These are phyloP conservation scores for Drosophila ezoana DNA, from an alignment of 2,888 invertebrate species.

Conservation along the genomic window DNA sequence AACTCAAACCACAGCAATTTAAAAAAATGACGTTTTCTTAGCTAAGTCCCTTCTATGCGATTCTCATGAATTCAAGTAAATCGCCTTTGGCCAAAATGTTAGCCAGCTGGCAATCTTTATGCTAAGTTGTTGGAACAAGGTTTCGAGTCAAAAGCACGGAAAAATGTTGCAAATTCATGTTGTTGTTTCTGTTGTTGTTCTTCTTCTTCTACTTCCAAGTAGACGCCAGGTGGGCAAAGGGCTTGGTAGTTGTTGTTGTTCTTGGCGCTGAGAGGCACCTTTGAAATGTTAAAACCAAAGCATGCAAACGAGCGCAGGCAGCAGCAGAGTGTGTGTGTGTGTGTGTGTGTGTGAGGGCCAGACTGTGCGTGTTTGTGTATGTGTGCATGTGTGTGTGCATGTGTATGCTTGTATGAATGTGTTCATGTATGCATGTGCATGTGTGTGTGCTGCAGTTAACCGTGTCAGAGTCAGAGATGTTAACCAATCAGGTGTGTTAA, in stretches of 20 bases:
- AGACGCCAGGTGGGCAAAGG: background rate
- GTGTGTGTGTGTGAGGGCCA: background rate
- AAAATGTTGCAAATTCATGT: conserved; percentile 16
- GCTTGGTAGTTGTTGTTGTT: background rate
- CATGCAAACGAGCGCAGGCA: conserved; percentile 32
- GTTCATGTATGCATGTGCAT: background rate
- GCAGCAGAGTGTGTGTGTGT: background rate
- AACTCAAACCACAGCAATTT: too few species aligned
- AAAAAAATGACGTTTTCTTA: too few species aligned
- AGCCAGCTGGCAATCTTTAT: conserved; percentile 56
- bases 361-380: background rate
- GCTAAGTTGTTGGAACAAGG: conserved; percentile 47
- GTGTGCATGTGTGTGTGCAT: background rate
- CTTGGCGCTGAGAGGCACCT: conserved; percentile 36
- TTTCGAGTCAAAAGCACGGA: conserved; percentile 38
- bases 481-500: conserved; percentile 77
- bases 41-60: too few species aligned
- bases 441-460: conserved; percentile 8
- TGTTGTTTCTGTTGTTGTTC: conserved; percentile 6
- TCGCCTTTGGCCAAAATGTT: conserved; percentile 38
- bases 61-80: too few species aligned
- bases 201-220: background rate
- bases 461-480: conserved; percentile 49
- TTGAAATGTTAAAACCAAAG: conserved; percentile 64
- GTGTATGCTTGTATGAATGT: background rate